Percentiles rank a stretch among this genome's conserved stretches.
phyloP scores from a whole-genome alignment of 2,888 invertebrate genomes.

The Callinectes sapidus region DNA sequence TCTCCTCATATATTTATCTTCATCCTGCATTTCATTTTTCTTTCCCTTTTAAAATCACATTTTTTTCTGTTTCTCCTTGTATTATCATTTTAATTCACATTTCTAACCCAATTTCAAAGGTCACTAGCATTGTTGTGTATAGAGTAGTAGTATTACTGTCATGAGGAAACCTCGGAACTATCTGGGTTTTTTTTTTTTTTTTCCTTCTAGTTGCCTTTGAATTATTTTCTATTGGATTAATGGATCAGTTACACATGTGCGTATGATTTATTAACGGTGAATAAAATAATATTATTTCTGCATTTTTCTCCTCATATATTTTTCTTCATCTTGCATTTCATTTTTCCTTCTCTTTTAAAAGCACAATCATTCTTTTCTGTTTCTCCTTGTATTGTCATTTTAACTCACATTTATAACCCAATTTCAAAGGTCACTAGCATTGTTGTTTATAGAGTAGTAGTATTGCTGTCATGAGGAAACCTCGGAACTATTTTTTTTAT shows the following conservation, averaged over 20 bases:
- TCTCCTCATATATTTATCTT: neutral
- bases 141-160: neutral
- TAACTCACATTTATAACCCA: neutral
- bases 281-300: neutral
- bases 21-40: neutral
- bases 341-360: neutral
- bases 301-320: neutral
- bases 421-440: neutral
- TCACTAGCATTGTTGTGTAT: neutral
- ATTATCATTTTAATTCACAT: neutral
- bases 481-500: neutral
- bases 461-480: neutral
- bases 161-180: neutral
- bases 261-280: neutral
- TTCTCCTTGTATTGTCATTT: neutral
- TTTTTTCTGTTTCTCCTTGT: neutral
- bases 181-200: neutral
- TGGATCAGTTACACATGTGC: neutral
- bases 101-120: neutral
- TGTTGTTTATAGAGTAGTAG: neutral
- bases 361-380: neutral
- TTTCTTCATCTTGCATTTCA: neutral
- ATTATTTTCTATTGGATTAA: slow-evolving; percentile 26
- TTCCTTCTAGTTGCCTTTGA: neutral
- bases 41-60: neutral